Evolutionary conservation across 2,113 vertebrate species (phyloP).

Genomic region (Sorex araneus): DNA sequence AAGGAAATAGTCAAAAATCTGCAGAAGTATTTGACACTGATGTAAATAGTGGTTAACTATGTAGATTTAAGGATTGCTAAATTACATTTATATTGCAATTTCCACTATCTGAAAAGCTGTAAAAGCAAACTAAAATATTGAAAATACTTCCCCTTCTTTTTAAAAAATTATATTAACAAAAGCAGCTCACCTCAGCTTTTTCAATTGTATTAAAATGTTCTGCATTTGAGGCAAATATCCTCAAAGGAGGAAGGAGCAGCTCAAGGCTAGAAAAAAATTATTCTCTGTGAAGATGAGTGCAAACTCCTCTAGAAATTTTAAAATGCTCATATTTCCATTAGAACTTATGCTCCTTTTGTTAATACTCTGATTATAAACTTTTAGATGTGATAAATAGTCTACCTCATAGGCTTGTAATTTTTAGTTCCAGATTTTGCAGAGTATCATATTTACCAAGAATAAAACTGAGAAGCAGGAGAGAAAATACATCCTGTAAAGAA

Average conservation of each 20-base stretch:
- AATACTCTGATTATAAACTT: background rate
- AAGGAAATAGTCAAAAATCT: background rate
- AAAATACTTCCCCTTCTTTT: background rate
- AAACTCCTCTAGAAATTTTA: background rate
- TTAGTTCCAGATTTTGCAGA: slow-evolving; percentile 26
- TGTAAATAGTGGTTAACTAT: background rate
- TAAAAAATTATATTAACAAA: background rate
- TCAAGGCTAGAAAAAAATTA: background rate
- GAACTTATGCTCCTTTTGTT: slow-evolving; percentile 24
- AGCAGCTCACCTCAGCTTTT: background rate
- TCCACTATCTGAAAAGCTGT: background rate
- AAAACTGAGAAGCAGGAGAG: background rate
- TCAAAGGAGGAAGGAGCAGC: too few species aligned
- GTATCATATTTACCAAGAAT: background rate
- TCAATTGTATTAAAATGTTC: background rate
- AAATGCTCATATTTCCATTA: slow-evolving; percentile 9
- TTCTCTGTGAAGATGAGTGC: background rate
- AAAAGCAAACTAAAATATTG: background rate
- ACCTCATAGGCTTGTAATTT: background rate
- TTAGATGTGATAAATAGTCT: background rate
- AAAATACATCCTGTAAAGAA: too few species aligned
- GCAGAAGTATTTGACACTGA: slow-evolving; percentile 35
- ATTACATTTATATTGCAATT: background rate
- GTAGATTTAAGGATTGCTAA: background rate
- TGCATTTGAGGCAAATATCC: background rate